Percentiles rank a stretch among this genome's conserved stretches.
Evolutionary conservation across 1,140 invertebrate genomes (phyloP).

Genomic region (Phymorhynchus buccinoides): DNA sequence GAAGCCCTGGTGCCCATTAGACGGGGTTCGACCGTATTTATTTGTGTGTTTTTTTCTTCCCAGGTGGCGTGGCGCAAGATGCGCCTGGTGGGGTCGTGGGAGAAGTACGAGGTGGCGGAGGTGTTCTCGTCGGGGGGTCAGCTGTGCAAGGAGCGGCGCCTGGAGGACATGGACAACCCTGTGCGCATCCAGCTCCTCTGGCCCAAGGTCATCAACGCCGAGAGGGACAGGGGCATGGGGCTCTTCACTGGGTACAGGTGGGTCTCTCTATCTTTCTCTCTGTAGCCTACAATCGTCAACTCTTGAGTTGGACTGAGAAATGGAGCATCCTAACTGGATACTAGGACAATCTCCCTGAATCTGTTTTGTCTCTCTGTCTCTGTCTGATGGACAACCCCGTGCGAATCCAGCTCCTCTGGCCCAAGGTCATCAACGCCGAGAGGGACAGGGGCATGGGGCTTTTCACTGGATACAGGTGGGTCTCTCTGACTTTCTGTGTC

Average conservation of each 20-base stretch:
- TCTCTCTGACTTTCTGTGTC: too few relatives aligned
- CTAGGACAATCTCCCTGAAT: neutral
- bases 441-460: slow-evolving; percentile 79
- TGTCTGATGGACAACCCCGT: slow-evolving; percentile 86
- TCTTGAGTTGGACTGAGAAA: neutral
- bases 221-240: slow-evolving; percentile 77
- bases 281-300: neutral
- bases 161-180: slow-evolving; percentile 89
- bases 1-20: too few relatives aligned
- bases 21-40: too few relatives aligned
- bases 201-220: slow-evolving; percentile 80
- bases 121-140: slow-evolving; percentile 83
- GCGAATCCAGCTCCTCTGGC: slow-evolving; percentile 93
- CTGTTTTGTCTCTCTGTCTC: neutral
- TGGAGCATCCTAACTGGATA: neutral
- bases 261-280: neutral
- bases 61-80: slow-evolving; percentile 81
- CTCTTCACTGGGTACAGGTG: slow-evolving; percentile 75
- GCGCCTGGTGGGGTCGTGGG: slow-evolving; percentile 77
- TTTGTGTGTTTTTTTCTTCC: too few relatives aligned
- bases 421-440: slow-evolving; percentile 76
- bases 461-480: slow-evolving; percentile 77
- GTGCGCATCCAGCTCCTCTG: slow-evolving; percentile 93
- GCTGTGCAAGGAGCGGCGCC: slow-evolving; percentile 92
- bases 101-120: slow-evolving; percentile 91